Conservation (phyloP, 2,797 vertebrate species). For the Esox lucius region DNA sequence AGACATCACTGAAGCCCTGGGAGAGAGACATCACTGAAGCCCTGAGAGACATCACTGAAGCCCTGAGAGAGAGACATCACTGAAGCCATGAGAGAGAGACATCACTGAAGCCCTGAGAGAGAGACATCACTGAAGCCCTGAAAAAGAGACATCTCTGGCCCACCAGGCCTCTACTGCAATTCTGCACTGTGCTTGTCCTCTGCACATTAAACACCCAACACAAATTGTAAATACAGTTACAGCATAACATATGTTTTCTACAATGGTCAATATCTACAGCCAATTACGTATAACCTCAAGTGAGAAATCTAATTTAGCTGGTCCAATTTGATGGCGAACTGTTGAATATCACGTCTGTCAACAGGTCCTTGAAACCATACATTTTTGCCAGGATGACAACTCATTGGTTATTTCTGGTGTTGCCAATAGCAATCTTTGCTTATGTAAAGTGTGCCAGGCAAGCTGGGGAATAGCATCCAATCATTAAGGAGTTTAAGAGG, state of each 20-base stretch:
- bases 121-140: too few relatives aligned
- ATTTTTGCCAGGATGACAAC: conserved; percentile 45
- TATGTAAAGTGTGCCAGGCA: conserved; percentile 35
- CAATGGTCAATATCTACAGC: conserved; percentile 34
- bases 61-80: conserved; percentile 26
- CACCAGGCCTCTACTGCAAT: conserved; percentile 2
- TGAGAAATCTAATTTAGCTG: conserved; percentile 32
- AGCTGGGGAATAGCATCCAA: conserved; percentile 45
- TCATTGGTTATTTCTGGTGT: conserved; percentile 37
- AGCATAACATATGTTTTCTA: conserved; percentile 35
- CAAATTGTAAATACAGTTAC: conserved; percentile 23
- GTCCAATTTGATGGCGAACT: conserved; percentile 34
- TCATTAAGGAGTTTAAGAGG: conserved; percentile 56
- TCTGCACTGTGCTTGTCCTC: conserved; percentile 36
- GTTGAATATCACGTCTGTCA: conserved; percentile 55
- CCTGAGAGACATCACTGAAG: not conserved
- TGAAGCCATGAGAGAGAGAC: conserved; percentile 12
- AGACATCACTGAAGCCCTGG: conserved; percentile 19
- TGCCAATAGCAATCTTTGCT: conserved; percentile 49
- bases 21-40: too few relatives aligned
- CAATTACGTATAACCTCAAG: conserved; percentile 35
- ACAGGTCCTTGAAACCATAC: conserved; percentile 45
- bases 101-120: conserved; percentile 19
- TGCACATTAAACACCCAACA: conserved; percentile 47
- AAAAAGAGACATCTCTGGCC: too few relatives aligned